phyloP scores from a whole-genome alignment of 1,140 invertebrate genomes.

The Lasioglossum albipes region DNA sequence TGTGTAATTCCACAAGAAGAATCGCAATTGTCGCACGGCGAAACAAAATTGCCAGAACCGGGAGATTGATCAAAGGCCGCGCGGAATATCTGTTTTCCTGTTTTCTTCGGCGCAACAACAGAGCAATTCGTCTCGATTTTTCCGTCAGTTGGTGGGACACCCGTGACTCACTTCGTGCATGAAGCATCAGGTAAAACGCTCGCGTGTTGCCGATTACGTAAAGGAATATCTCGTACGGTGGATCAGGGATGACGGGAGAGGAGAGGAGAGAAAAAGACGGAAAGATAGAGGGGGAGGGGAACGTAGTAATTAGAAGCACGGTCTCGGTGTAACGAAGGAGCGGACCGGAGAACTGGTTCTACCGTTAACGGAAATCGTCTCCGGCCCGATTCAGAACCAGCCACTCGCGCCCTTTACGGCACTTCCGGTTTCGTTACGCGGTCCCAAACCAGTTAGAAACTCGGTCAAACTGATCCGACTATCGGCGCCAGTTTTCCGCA shows the following conservation, averaged over 20 bases:
- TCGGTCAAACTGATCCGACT: constrained; percentile 24
- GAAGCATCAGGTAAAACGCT: constrained; percentile 43
- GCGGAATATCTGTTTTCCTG: too few species aligned
- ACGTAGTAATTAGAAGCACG: constrained; percentile 44
- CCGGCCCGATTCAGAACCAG: constrained; percentile 15
- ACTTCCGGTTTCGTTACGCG: constrained; percentile 42
- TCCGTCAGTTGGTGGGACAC: neutral
- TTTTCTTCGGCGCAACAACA: neutral
- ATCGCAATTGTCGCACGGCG: too few species aligned
- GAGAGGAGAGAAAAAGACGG: neutral
- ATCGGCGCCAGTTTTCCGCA: neutral
- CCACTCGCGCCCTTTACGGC: constrained; percentile 32
- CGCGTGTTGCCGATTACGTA: constrained; percentile 61
- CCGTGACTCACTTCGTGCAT: constrained; percentile 41
- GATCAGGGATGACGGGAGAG: constrained; percentile 26
- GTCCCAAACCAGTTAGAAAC: constrained; percentile 14
- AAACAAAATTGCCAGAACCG: too few species aligned
- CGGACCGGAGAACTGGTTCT: constrained; percentile 38
- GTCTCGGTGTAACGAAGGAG: constrained; percentile 19
- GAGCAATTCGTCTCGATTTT: constrained; percentile 6
- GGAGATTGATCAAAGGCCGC: too few species aligned
- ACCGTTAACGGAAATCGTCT: constrained; percentile 47
- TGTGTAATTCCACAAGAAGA: too few species aligned
- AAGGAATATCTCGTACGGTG: constrained; percentile 32
- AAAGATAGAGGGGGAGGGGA: neutral